phyloP scores from a whole-genome alignment of 2,797 vertebrate species.

The Phalanger gymnotis region DNA sequence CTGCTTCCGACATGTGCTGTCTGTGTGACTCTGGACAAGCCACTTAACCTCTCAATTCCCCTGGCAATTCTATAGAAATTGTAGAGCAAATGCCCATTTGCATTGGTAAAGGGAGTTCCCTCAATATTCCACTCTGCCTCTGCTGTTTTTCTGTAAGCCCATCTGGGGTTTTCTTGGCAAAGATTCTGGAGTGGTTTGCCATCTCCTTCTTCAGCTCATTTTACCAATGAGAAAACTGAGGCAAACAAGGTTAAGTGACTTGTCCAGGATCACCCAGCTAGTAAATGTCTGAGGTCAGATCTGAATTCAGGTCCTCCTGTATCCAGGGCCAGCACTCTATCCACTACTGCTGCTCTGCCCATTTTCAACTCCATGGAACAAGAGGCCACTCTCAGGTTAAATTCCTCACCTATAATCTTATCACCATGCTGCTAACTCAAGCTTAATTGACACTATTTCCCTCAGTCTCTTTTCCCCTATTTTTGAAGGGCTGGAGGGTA shows the following conservation, averaged over 20 bases:
- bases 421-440: too few species aligned
- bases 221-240: background rate
- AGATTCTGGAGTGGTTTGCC: background rate
- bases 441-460: background rate
- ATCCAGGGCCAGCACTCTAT: background rate
- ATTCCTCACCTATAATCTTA: too few species aligned
- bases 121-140: too few species aligned
- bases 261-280: background rate
- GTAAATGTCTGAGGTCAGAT: background rate
- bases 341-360: background rate
- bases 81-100: background rate
- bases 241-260: background rate
- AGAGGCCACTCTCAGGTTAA: too few species aligned
- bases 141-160: background rate
- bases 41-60: background rate
- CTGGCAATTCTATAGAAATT: background rate
- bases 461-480: background rate
- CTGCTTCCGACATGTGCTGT: background rate
- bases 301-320: background rate
- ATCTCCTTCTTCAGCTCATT: background rate
- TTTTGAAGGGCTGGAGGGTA: background rate
- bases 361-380: background rate
- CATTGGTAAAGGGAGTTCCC: too few species aligned
- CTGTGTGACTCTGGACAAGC: background rate
- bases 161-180: background rate